Evolutionary conservation across 2,888 invertebrate genomes (phyloP), one percentile per base, ranked within the genome.

Genomic region (Ophion costatus): DNA sequence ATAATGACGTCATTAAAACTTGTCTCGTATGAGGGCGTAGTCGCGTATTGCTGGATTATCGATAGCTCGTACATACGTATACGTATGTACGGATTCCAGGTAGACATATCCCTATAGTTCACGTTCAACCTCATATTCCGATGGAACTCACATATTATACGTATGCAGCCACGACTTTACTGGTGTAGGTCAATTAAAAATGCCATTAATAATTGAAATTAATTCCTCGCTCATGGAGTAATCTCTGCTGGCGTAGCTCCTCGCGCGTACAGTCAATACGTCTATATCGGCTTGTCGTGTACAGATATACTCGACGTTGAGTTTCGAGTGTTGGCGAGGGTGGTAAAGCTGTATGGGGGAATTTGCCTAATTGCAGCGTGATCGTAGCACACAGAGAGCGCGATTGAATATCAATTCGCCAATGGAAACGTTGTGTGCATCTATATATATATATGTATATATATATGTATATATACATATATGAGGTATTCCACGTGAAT

Each of bases 1-100:
- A 80, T 85, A 85, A 85, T 80, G 85, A 85, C 76, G 82, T 82
- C 82, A 82, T 85, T 85, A 85, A 82, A 82, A 85, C 71, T 66
- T 61, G 82, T 80, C 82, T 79, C 70, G 74, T 73, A 51, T 71
- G 64, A 61, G 67, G 56, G 63, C 73, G 73, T 45, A 69, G 56
- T 64, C 66, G 24, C 67, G 66, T 67, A 74, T 75, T 67, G 57
- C 51, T 59, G 73, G 76, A 85, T 73, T 80, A 82, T 85, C 80
- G 79, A 75, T 42, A 22, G 45, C 33, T 33, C 7, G 17, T 51
- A 57, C 38, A 59, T 59, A 64, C 29, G 42, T 17, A 22, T 63
- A 24, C 22, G 67, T 57, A 33, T 73, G 33, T 20, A 20, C 17
- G n/a, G 45, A 67, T 14, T 24, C 24, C 24, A 10, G n/a, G 24